A percentile compares a stretch with the other conserved stretches of the same genome.
phyloP scores from a whole-genome alignment of 92 coral and sea anemone genomes.

The Epizoanthus illoricatus region DNA sequence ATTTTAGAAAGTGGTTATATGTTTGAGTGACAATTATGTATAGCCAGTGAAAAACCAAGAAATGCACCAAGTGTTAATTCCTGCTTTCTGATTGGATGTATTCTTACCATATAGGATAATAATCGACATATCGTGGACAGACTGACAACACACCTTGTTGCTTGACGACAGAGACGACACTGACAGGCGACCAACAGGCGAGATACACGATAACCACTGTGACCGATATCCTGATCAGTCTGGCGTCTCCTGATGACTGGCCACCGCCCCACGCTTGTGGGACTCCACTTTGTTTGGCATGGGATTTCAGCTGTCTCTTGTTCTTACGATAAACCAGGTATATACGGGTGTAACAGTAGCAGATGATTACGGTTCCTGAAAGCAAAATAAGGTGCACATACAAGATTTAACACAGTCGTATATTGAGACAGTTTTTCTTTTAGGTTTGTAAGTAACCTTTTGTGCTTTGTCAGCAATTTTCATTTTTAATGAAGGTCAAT shows the following conservation, averaged over 20 bases:
- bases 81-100: too few species aligned
- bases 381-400: neutral
- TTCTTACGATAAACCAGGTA: constrained; percentile 48
- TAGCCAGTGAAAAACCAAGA: too few species aligned
- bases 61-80: too few species aligned
- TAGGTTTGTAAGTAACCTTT: too few species aligned
- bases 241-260: constrained; percentile 25
- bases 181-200: constrained; percentile 65
- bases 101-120: too few species aligned
- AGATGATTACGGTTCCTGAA: constrained; percentile 33
- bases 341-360: constrained; percentile 51
- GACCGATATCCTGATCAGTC: constrained; percentile 53
- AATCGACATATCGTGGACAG: too few species aligned
- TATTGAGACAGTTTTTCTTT: too few species aligned
- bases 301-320: constrained; percentile 50
- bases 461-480: too few species aligned
- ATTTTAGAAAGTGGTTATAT: too few species aligned
- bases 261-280: constrained; percentile 18
- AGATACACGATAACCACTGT: constrained; percentile 65
- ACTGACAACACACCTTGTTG: constrained; percentile 9
- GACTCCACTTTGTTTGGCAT: constrained; percentile 20
- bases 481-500: too few species aligned
- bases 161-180: constrained; percentile 30
- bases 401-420: too few species aligned
- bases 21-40: too few species aligned